These are phyloP conservation scores for Trachemys scripta DNA, from an alignment of 2,113 vertebrate species.

Conservation along the genomic window DNA sequence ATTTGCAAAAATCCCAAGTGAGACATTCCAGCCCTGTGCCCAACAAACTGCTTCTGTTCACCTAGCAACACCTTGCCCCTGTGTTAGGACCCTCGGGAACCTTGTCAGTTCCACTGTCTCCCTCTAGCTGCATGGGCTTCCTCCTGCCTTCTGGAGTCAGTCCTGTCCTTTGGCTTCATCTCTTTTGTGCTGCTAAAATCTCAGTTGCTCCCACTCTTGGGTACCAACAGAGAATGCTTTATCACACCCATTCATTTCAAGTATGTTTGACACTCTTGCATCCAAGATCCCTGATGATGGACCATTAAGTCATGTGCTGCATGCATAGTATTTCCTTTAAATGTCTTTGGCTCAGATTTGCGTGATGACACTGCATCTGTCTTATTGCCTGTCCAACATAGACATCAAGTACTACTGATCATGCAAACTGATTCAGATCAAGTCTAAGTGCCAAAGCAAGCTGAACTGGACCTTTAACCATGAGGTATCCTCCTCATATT, in stretches of 20 bases:
- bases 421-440: not conserved
- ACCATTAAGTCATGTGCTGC: not conserved
- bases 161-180: not conserved
- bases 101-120: not conserved
- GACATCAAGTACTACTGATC: not conserved
- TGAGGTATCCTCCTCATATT: not conserved
- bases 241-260: not conserved
- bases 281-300: not conserved
- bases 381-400: not conserved
- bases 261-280: not conserved
- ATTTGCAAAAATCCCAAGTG: not conserved
- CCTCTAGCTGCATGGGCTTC: not conserved
- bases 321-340: not conserved
- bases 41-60: not conserved
- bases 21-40: not conserved
- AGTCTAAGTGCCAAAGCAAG: not conserved
- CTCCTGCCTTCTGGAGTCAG: not conserved
- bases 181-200: not conserved
- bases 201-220: not conserved
- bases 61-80: not conserved
- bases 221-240: not conserved
- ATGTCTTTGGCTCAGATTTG: not conserved
- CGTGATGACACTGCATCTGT: not conserved
- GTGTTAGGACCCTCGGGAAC: not conserved
- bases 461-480: not conserved